Percentiles rank a stretch among this genome's conserved stretches.
Conservation (phyloP, 1,140 invertebrate species). For the Habropoda laboriosa region DNA sequence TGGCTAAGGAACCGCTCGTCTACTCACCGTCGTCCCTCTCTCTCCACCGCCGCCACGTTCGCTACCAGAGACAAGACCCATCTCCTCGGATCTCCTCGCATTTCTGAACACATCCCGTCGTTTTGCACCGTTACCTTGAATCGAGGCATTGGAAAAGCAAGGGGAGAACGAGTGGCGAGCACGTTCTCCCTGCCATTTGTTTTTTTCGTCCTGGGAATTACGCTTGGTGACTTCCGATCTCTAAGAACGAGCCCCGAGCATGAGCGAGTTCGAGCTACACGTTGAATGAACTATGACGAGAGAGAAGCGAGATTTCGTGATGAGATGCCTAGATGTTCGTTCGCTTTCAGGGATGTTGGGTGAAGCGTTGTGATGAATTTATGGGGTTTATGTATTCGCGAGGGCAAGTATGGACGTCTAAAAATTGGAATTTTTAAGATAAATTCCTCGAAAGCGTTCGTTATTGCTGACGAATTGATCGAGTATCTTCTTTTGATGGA, state of each 20-base stretch:
- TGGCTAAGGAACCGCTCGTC: constrained; percentile 44
- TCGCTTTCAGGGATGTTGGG: no score
- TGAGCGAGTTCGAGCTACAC: not conserved
- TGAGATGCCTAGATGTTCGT: not conserved
- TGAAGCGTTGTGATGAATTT: no score
- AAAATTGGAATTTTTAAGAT: no score
- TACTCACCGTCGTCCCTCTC: constrained; percentile 6
- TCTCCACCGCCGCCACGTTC: no score
- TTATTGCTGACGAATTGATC: no score
- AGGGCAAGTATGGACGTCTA: no score
- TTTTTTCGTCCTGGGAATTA: constrained; percentile 1
- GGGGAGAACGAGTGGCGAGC: not conserved
- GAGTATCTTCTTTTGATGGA: no score
- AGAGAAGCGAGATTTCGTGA: not conserved
- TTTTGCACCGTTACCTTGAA: constrained; percentile 8
- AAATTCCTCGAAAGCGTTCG: no score
- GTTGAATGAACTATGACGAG: not conserved
- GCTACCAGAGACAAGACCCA: not conserved
- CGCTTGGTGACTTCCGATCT: not conserved
- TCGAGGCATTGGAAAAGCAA: not conserved
- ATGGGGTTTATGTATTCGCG: no score
- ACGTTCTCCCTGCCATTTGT: constrained; percentile 4
- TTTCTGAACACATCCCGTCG: constrained; percentile 19
- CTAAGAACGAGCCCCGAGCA: not conserved
- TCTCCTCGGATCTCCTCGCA: not conserved